Conservation (phyloP, 2,113 vertebrate genomes). For the Capreolus pygargus region DNA sequence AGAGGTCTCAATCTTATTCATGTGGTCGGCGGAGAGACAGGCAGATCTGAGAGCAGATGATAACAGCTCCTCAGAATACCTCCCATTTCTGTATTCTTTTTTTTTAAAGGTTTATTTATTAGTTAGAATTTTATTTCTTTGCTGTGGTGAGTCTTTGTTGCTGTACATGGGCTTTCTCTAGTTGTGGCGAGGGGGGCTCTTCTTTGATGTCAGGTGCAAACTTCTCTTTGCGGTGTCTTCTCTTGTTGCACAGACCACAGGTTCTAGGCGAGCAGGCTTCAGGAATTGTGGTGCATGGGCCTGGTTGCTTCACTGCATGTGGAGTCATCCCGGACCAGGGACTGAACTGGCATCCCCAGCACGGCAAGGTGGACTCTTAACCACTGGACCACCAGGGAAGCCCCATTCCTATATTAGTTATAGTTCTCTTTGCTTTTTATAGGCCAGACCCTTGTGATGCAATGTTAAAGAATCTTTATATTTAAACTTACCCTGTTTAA, state of each 20-base stretch:
- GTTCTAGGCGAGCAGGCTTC: not conserved
- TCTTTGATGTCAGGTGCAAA: not conserved
- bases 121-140: not conserved
- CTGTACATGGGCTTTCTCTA: not conserved
- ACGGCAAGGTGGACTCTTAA: not conserved
- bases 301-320: not conserved
- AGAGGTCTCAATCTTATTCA: not conserved
- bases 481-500: not conserved
- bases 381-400: not conserved
- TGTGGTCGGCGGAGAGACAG: not conserved
- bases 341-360: not conserved
- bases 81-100: not conserved
- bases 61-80: not conserved
- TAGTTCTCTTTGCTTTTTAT: not conserved
- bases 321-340: not conserved
- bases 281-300: rapidly evolving
- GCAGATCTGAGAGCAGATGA: not conserved
- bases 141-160: not conserved
- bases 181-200: rapidly evolving
- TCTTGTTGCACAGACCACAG: not conserved
- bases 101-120: not conserved
- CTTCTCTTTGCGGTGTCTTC: not conserved
- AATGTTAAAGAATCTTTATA: not conserved
- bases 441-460: not conserved
- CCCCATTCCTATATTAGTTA: not conserved